Conservation (phyloP, 53 echinoderm and acorn worm species). For the Stichopus horrens region DNA sequence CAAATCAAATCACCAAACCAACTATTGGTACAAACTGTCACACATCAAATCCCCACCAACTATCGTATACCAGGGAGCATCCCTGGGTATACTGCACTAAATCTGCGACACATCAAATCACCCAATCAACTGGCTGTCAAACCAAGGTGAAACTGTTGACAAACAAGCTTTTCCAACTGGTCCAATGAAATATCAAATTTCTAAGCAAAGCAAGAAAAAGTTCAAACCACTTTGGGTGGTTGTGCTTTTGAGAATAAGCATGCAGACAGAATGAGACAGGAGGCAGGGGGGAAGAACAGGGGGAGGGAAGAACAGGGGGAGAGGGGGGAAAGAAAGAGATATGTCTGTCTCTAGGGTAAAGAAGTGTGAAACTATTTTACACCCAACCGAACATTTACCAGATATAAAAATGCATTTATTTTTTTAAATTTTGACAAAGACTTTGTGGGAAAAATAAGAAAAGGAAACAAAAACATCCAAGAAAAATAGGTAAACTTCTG, state of each 20-base stretch:
- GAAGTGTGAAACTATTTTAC: too few relatives aligned
- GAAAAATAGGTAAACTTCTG: too few relatives aligned
- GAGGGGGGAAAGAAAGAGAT: neutral
- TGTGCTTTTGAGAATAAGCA: conserved; percentile 19
- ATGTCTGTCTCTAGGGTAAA: too few relatives aligned
- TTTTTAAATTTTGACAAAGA: too few relatives aligned
- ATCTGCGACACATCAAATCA: too few relatives aligned
- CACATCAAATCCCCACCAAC: neutral
- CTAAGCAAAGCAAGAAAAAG: conserved; percentile 11
- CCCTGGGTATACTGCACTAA: too few relatives aligned
- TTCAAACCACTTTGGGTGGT: neutral
- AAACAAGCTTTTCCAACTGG: conserved; percentile 2
- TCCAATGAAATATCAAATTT: neutral
- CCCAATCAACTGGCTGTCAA: neutral
- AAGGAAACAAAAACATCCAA: too few relatives aligned
- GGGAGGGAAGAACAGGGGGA: neutral
- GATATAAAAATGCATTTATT: too few relatives aligned
- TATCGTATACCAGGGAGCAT: too few relatives aligned
- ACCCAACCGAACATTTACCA: too few relatives aligned
- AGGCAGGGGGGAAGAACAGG: neutral
- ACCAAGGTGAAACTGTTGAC: neutral
- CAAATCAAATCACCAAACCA: neutral
- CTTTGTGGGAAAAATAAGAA: too few relatives aligned
- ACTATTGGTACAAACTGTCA: neutral
- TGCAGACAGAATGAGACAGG: neutral